Conservation (phyloP, 2,888 invertebrate genomes). For the Bhutanitis thaidina region DNA sequence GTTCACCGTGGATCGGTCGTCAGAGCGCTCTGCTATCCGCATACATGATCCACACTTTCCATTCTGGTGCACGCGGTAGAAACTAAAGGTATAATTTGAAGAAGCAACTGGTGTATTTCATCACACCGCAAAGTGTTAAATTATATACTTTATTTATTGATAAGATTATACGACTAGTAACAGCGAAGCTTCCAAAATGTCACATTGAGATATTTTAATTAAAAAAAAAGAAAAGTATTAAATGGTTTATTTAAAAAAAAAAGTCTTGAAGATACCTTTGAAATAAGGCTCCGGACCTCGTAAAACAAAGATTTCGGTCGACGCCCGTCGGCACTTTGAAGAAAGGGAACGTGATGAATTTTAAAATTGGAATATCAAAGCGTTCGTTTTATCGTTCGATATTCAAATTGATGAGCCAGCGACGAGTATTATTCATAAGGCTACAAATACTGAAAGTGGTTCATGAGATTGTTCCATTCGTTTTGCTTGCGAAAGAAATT, state of each 20-base stretch:
- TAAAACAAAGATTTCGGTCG: slow-evolving; percentile 27
- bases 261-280: slow-evolving; percentile 25
- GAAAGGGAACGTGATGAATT: slow-evolving; percentile 48
- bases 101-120: too few relatives aligned
- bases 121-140: too few relatives aligned
- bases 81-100: too few relatives aligned
- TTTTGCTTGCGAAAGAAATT: slow-evolving; percentile 9
- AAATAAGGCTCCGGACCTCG: slow-evolving; percentile 12
- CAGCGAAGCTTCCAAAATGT: too few relatives aligned
- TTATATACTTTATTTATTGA: too few relatives aligned
- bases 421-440: slow-evolving; percentile 20
- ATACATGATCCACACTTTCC: too few relatives aligned
- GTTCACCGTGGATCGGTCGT: too few relatives aligned
- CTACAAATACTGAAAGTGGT: slow-evolving; percentile 16
- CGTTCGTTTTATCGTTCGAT: slow-evolving; percentile 44
- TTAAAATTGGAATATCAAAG: slow-evolving; percentile 52
- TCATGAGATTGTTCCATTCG: slow-evolving; percentile 16
- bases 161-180: too few relatives aligned
- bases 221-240: background rate
- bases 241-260: slow-evolving; percentile 14
- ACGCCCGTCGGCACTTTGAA: slow-evolving; percentile 21
- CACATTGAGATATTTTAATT: background rate
- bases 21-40: too few relatives aligned
- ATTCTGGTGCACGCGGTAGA: too few relatives aligned
- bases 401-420: slow-evolving; percentile 57